A percentile compares a stretch with the other conserved stretches of the same genome.
Evolutionary conservation across 2,888 invertebrate genomes (phyloP).

Genomic region (Thelaira solivaga): DNA sequence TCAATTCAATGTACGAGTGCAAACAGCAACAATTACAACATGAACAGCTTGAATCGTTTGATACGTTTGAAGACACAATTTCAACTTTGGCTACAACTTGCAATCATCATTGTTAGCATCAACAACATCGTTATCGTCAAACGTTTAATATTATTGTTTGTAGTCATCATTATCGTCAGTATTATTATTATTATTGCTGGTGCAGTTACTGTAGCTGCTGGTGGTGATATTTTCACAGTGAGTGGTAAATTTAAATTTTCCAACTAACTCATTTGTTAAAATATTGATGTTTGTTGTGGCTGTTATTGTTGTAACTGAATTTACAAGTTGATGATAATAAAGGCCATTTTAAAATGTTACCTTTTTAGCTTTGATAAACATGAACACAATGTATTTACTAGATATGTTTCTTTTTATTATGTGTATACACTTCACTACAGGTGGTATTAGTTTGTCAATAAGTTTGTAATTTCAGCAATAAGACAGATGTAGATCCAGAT

Average conservation of each 20-base stretch:
- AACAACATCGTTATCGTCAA: conserved; percentile 18
- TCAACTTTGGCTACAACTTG: neutral
- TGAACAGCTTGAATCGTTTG: neutral
- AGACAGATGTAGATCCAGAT: no score
- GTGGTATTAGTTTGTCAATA: neutral
- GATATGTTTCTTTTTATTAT: neutral
- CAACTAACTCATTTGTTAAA: neutral
- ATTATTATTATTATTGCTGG: neutral
- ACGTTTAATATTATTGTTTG: conserved; percentile 11
- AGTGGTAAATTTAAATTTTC: conserved; percentile 16
- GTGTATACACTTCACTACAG: neutral
- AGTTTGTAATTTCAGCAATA: neutral
- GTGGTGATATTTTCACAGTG: neutral
- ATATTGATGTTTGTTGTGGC: neutral
- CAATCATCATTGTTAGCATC: conserved; percentile 13
- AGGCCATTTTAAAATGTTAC: conserved; percentile 37
- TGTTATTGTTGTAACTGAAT: neutral
- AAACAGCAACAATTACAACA: conserved; percentile 5
- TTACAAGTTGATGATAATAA: conserved; percentile 36
- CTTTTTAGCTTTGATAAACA: conserved; percentile 40
- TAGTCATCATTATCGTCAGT: conserved; percentile 11
- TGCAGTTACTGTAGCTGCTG: no score
- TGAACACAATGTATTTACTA: conserved; percentile 12
- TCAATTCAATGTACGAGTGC: neutral
- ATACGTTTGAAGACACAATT: neutral